Conservation (phyloP, 2,113 vertebrate genomes). For the Oxyruncus cristatus region DNA sequence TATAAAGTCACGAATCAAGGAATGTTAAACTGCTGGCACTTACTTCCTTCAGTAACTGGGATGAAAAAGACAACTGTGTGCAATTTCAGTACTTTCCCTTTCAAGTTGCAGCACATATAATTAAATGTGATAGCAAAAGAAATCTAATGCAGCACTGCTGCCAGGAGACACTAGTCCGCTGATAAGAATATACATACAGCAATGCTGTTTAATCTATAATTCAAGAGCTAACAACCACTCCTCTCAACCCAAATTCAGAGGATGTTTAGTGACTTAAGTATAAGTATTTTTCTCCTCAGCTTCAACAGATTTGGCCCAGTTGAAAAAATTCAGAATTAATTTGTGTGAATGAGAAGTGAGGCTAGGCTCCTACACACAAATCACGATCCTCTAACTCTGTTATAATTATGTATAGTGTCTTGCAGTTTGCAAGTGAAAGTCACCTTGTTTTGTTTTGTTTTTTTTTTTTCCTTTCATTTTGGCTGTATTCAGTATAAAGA, state of each 20-base stretch:
- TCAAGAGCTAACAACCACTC: background rate
- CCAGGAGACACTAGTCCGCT: background rate
- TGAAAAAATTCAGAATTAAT: background rate
- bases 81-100: background rate
- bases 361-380: background rate
- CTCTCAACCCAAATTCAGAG: background rate
- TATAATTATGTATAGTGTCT: background rate
- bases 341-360: background rate
- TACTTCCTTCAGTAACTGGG: background rate
- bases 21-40: background rate
- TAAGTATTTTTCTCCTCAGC: background rate
- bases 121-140: background rate
- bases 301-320: background rate
- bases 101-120: background rate
- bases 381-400: background rate
- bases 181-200: background rate
- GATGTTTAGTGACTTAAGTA: background rate
- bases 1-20: background rate
- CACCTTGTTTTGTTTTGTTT: background rate
- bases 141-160: background rate
- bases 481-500: background rate
- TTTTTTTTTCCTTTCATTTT: background rate
- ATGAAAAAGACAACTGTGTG: background rate
- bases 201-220: background rate
- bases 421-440: background rate